Evolutionary conservation across 2,113 vertebrate genomes (phyloP), one percentile per base, ranked within the genome.

Genomic region (Emydura subglobosa): DNA sequence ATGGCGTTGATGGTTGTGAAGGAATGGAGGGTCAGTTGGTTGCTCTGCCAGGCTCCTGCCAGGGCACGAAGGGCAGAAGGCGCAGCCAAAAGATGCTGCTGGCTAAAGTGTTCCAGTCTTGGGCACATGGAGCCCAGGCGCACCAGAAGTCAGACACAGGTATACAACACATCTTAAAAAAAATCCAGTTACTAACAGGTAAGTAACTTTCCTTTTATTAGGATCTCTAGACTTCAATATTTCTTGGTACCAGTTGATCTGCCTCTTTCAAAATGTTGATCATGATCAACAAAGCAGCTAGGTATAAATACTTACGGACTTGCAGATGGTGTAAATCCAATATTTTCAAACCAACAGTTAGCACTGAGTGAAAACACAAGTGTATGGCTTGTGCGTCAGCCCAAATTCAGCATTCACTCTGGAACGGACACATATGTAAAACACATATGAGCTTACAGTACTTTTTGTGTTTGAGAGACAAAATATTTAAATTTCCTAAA

Each of bases 281-380:
- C 55, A 47, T 2, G 4, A 86, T 57, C 44, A 93, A 11, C 83
- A 89, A 72, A 94, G 82, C 79, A 86, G 79, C 72, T 50, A 53
- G 10, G 54, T 90, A 89, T 88, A 97, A 96, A 97, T 91, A 86
- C 86, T 92, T 89, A 76, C 21, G 25, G 55, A 21, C 65, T 57
- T 84, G 12, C 61, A 91, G 61, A 39, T 50, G 79, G 25, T 50
- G 44, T 31, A 44, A 72, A 19, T 2, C 68, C 27, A 25, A 44
- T 22, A 84, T 86, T 51, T 92, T 88, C 44, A 92, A 91, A 82
- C 4, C 61, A 6, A 0, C 47, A 6, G 27, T 50, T 83, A 53
- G 31, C 82, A 65, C 10, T 16, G 44, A 3, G 7, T 87, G 39
- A 86, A 95, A 78, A 86, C 10, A 65, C 3, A 93, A 88, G 90